Percentiles rank a stretch among this genome's conserved stretches.
Conservation (phyloP, 2,797 vertebrate species). For the Microctenopoma stevenorrisi region DNA sequence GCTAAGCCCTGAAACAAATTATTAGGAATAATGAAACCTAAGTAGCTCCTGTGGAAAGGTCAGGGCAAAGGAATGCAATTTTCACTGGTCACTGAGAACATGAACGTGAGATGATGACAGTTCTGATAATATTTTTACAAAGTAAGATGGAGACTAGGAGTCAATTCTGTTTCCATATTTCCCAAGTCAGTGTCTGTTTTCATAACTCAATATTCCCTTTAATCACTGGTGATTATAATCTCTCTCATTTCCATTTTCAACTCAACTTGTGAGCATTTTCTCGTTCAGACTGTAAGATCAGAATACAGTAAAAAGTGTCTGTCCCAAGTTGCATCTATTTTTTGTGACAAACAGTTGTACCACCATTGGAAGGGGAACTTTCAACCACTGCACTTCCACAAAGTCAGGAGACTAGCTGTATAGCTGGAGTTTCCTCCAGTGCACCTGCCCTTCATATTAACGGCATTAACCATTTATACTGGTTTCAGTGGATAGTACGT, state of each 20-base stretch:
- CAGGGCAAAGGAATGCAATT: not conserved
- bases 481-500: too few relatives aligned
- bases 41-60: conserved; percentile 29
- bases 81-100: not conserved
- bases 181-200: not conserved
- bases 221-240: not conserved
- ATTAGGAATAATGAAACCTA: conserved; percentile 31
- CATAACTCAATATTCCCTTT: not conserved
- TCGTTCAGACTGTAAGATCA: not conserved
- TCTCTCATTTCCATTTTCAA: too few relatives aligned
- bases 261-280: too few relatives aligned
- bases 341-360: too few relatives aligned
- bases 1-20: conserved; percentile 53
- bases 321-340: too few relatives aligned
- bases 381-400: too few relatives aligned
- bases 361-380: too few relatives aligned
- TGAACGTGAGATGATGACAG: not conserved
- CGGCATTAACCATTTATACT: too few relatives aligned
- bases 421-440: too few relatives aligned
- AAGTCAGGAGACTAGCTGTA: too few relatives aligned
- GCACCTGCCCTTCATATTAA: too few relatives aligned
- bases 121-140: not conserved
- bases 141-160: too few relatives aligned
- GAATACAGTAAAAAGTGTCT: not conserved
- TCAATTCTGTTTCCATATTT: not conserved